Evolutionary conservation across 2,797 vertebrate genomes (phyloP).

Genomic region (Diglossa cyanea): DNA sequence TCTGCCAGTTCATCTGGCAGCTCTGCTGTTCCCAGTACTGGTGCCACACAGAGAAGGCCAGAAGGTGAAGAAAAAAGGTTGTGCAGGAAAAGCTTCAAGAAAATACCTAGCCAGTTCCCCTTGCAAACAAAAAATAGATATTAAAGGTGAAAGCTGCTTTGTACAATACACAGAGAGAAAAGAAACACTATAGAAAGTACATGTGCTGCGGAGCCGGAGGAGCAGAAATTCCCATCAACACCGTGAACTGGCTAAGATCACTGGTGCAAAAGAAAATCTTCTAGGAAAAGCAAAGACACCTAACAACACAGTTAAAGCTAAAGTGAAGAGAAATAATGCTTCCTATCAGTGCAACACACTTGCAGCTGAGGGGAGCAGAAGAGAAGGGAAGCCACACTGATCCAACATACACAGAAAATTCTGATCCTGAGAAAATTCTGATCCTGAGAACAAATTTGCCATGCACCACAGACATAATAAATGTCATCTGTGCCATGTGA

Average conservation of each 20-base stretch:
- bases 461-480: slow-evolving; percentile 2
- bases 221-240: neutral
- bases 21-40: neutral
- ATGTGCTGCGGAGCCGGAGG: neutral
- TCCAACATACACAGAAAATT: neutral
- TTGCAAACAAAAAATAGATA: neutral
- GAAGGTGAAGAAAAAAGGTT: neutral
- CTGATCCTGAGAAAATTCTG: neutral
- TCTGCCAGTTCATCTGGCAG: neutral
- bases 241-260: neutral
- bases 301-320: neutral
- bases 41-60: neutral
- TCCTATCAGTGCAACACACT: neutral
- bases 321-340: neutral
- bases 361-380: neutral
- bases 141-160: neutral
- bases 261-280: neutral
- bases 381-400: neutral
- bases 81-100: neutral
- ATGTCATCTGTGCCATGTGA: neutral
- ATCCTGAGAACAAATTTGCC: neutral
- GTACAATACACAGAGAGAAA: neutral
- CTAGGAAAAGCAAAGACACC: neutral
- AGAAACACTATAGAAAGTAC: neutral
- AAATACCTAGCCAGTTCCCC: neutral